These are phyloP conservation scores for Coecobrya sp. DNA, from an alignment of 2,888 invertebrate genomes.

Conservation along the genomic window DNA sequence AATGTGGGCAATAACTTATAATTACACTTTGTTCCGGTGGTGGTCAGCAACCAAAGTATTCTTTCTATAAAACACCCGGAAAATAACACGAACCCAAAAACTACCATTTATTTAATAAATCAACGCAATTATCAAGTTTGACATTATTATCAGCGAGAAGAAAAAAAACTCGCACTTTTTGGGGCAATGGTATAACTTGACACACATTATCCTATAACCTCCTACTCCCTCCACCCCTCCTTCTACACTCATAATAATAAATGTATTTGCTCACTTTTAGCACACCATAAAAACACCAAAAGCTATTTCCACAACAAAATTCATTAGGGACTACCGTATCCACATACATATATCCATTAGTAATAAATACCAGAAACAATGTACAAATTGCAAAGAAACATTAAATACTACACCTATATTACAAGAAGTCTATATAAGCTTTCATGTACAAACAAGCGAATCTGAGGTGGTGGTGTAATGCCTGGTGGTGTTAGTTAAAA, in stretches of 20 bases:
- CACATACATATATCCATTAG: not conserved
- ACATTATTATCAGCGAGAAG: slow-evolving; percentile 41
- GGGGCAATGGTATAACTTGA: slow-evolving; percentile 28
- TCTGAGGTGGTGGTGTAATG: not conserved
- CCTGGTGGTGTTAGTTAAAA: not conserved
- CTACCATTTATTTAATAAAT: slow-evolving; percentile 28
- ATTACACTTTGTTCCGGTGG: not conserved
- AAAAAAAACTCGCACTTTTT: not conserved
- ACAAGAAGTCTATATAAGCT: not conserved
- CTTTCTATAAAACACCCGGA: not conserved
- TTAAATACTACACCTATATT: too few species aligned
- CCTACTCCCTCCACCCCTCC: not conserved
- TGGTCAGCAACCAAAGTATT: too few species aligned
- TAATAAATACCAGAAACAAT: not conserved
- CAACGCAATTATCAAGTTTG: slow-evolving; percentile 36
- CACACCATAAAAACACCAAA: slow-evolving; percentile 39
- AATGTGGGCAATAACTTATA: not conserved
- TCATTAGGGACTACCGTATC: not conserved
- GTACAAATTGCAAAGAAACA: not conserved
- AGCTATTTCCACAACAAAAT: slow-evolving; percentile 21
- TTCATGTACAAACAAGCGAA: not conserved
- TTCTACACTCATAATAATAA: not conserved
- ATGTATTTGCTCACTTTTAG: not conserved
- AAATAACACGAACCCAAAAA: not conserved
- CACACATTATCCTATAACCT: not conserved